phyloP scores from a whole-genome alignment of 2,888 invertebrate genomes.

The Leptinotarsa tumamoca region DNA sequence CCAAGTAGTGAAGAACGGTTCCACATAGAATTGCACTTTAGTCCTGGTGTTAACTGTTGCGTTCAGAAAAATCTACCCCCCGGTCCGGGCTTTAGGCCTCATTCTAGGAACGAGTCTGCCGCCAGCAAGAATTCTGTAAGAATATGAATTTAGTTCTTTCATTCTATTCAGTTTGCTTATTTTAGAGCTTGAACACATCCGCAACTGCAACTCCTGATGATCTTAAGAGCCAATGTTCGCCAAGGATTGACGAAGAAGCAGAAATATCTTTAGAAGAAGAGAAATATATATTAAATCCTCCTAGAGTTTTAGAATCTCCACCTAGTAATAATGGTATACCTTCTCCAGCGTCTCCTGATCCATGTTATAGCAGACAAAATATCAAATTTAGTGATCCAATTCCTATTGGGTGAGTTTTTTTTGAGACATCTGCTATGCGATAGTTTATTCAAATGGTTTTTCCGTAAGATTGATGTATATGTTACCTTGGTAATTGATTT shows the following conservation, averaged over 20 bases:
- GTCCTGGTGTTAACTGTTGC: slow-evolving; percentile 97
- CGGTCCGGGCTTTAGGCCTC: slow-evolving; percentile 92
- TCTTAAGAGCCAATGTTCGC: slow-evolving; percentile 63
- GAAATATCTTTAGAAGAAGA: slow-evolving; percentile 65
- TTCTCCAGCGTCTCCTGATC: slow-evolving; percentile 48
- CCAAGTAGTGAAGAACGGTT: slow-evolving; percentile 92
- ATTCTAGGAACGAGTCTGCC: slow-evolving; percentile 86
- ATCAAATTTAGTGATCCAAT: slow-evolving; percentile 79
- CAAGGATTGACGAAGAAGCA: slow-evolving; percentile 81
- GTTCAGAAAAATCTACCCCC: slow-evolving; percentile 94
- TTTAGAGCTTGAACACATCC: slow-evolving; percentile 74
- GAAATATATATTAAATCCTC: slow-evolving; percentile 47
- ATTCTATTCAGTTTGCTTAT: slow-evolving; percentile 21
- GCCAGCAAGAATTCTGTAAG: slow-evolving; percentile 72
- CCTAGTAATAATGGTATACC: slow-evolving; percentile 45
- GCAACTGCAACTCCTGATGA: slow-evolving; percentile 70
- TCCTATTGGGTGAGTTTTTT: slow-evolving; percentile 74
- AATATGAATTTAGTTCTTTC: background rate
- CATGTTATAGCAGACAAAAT: slow-evolving; percentile 62
- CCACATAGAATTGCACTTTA: slow-evolving; percentile 98
- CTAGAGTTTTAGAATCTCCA: slow-evolving; percentile 46
- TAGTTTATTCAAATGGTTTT: no score
- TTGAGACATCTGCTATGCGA: no score
- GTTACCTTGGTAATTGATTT: no score
- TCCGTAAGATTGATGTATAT: no score